Evolutionary conservation across 2,888 invertebrate species (phyloP), one percentile per base, ranked within the genome.

Genomic region (Malthinus flaveolus): DNA sequence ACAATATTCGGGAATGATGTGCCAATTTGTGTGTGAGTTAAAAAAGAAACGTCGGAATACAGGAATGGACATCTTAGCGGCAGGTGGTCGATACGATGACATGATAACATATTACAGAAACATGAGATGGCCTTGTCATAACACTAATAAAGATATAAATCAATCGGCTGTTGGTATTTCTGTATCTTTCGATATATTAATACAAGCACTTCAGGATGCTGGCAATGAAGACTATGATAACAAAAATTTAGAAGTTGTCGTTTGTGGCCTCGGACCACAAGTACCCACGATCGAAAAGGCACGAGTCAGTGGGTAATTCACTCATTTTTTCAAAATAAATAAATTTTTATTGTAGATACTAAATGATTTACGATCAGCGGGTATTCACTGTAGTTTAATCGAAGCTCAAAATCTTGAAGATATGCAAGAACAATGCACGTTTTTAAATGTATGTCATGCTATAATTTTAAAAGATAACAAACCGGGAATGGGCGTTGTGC

Each of bases 31-130:
- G 2, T 84, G 84, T 65, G 84, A 86, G 65, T 71, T 82, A 45
- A 83, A 81, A 64, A 81, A 81, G 60, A 84, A 82, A 62, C 79
- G 81, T 51, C 81, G 81, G 61, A 81, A 80, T 59, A 76, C 78
- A 11, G 85, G 80, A 63, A 84, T 81, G 68, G 90, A 84, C 65
- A 86, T 95, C 0, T 82, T 97, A 39, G 95, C 95, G 0, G 90
- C 87, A 6, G 97, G 97, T 0, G 95, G 96, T 35, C 85, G 95
- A 67, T 97, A 96, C 70, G 95, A 97, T 76, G 84, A 84, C 7
- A 83, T 96, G 81, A 84, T 97, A 9, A 81, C 84, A 50, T 85
- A 86, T 49, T 90, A 89, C 70, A 85, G 89, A 79, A 85, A 83
- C 63, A 79, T 72, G 11, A 67, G 74, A 56, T 72, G 72, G 33